Conservation (phyloP, 2,113 vertebrate genomes). For the Danio rerio region DNA sequence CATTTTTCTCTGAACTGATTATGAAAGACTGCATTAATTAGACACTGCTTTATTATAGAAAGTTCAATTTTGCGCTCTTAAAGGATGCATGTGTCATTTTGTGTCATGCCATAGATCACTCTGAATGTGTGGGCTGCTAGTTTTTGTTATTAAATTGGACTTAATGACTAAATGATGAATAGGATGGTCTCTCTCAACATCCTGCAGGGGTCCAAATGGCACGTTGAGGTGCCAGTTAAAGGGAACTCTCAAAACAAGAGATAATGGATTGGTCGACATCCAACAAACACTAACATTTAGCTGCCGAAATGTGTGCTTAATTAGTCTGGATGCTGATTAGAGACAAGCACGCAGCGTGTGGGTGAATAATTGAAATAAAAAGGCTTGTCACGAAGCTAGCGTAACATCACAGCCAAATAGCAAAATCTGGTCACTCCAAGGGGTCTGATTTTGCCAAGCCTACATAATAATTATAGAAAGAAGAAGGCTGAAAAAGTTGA, state of each 20-base stretch:
- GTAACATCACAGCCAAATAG: slow-evolving; percentile 4
- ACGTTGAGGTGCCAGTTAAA: slow-evolving; percentile 19
- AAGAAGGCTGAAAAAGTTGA: neutral
- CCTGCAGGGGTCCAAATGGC: slow-evolving; percentile 31
- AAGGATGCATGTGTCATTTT: neutral
- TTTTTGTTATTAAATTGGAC: slow-evolving; percentile 2
- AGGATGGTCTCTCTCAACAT: slow-evolving; percentile 2
- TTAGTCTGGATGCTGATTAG: slow-evolving; percentile 29
- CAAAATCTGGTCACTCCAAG: neutral
- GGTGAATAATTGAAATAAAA: slow-evolving; percentile 29
- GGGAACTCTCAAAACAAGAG: slow-evolving; percentile 18
- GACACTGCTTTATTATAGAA: neutral
- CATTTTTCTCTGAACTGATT: neutral
- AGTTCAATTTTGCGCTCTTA: neutral
- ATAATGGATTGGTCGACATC: slow-evolving; percentile 28
- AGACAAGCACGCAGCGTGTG: slow-evolving; percentile 28
- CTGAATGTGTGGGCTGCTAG: neutral
- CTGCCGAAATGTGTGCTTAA: slow-evolving; percentile 36
- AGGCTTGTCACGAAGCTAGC: slow-evolving; percentile 10
- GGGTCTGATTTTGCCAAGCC: slow-evolving; percentile 7
- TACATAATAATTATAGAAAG: neutral
- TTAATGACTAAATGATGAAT: slow-evolving; percentile 36
- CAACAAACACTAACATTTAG: slow-evolving; percentile 33
- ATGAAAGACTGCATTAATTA: slow-evolving; percentile 6
- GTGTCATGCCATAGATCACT: slow-evolving; percentile 7